Percentiles rank a stretch among this genome's conserved stretches.
phyloP scores from a whole-genome alignment of 2,113 vertebrate species.

The Sialia sialis region DNA sequence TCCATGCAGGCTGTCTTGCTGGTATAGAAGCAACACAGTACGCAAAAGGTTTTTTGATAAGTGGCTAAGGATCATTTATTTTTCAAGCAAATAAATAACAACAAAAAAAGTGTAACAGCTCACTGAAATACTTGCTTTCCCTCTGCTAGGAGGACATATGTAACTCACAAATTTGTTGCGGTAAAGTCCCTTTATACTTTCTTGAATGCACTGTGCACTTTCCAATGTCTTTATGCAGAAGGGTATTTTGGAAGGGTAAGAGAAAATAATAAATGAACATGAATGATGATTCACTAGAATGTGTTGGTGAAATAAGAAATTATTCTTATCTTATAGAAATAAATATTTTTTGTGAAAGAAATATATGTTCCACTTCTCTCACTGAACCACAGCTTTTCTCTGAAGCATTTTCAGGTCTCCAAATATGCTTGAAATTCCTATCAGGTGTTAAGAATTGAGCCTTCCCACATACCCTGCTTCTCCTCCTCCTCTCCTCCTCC shows the following conservation, averaged over 20 bases:
- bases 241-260: background rate
- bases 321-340: background rate
- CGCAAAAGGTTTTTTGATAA: background rate
- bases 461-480: background rate
- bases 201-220: background rate
- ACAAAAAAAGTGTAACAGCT: background rate
- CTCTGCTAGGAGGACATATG: background rate
- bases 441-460: background rate
- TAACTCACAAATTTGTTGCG: background rate
- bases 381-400: background rate
- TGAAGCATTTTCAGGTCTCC: background rate
- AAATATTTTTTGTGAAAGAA: background rate
- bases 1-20: background rate
- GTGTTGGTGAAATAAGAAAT: background rate
- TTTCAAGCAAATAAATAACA: background rate
- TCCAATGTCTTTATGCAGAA: background rate
- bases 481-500: too few relatives aligned
- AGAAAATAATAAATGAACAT: background rate
- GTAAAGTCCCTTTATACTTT: background rate
- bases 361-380: background rate
- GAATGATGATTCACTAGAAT: background rate
- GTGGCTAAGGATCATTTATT: background rate
- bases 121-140: background rate
- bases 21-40: background rate
- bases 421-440: background rate